These are phyloP conservation scores for Leuciscus waleckii DNA, from an alignment of 2,797 vertebrate species.

Conservation along the genomic window DNA sequence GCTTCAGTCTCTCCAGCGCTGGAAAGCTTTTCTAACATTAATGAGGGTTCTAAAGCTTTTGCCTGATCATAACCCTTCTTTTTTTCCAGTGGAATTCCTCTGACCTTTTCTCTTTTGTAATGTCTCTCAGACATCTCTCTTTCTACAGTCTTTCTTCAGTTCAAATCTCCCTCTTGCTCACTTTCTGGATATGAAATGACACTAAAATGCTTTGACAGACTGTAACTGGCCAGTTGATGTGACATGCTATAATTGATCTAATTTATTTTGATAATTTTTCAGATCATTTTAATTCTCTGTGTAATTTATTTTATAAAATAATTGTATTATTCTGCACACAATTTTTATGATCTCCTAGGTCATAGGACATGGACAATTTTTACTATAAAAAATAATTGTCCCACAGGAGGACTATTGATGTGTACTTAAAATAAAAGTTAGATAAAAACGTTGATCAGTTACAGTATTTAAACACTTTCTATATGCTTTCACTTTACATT, in stretches of 20 bases:
- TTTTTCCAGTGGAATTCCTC: no score
- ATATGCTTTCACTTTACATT: background rate
- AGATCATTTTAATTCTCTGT: no score
- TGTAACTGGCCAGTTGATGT: background rate
- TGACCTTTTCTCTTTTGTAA: no score
- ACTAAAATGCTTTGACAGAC: background rate
- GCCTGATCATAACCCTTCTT: no score
- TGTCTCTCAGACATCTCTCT: background rate
- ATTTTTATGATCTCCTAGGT: background rate
- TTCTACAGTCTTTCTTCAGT: background rate
- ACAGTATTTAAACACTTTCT: background rate
- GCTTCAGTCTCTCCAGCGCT: no score
- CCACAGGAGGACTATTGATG: background rate
- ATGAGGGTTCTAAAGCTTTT: no score
- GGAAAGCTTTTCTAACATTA: no score
- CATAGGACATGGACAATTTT: no score
- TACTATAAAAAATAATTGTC: background rate
- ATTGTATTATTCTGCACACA: background rate
- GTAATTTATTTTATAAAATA: background rate
- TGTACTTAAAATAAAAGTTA: background rate
- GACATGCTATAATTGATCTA: background rate
- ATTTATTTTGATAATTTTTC: background rate
- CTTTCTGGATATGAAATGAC: background rate
- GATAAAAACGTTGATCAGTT: background rate
- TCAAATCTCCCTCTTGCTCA: background rate